Evolutionary conservation across 2,113 vertebrate species (phyloP).

Genomic region (Trichomycterus rosablanca): DNA sequence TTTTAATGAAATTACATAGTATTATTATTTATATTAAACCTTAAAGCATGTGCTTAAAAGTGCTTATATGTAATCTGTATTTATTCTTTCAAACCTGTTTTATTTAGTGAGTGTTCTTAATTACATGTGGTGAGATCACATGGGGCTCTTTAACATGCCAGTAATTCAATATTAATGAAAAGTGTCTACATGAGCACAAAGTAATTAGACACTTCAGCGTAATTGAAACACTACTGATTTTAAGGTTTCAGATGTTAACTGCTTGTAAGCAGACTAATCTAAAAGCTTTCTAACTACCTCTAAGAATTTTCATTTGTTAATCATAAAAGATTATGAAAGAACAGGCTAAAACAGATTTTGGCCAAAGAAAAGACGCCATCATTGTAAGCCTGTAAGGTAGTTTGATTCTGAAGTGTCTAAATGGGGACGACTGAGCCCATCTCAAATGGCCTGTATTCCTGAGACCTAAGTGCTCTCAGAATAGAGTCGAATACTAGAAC

Average conservation of each 20-base stretch:
- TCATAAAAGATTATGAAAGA: no score
- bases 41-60: not conserved
- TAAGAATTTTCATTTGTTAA: no score
- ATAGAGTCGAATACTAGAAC: constrained; percentile 32
- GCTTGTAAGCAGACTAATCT: not conserved
- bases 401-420: constrained; percentile 6
- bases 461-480: constrained; percentile 29
- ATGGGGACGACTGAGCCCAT: not conserved
- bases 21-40: no score
- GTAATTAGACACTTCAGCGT: constrained; percentile 12
- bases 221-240: not conserved
- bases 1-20: no score
- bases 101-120: constrained; percentile 1
- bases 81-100: no score
- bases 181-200: constrained; percentile 10
- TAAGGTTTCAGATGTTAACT: not conserved
- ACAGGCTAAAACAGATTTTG: no score
- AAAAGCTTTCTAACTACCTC: no score
- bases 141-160: not conserved
- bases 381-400: no score
- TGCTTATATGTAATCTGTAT: no score
- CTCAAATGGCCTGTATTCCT: constrained; percentile 11
- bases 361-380: no score
- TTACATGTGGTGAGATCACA: not conserved
- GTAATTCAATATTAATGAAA: constrained; percentile 9